phyloP scores from a whole-genome alignment of 2,797 vertebrate genomes.

The Siniperca scherzeri region DNA sequence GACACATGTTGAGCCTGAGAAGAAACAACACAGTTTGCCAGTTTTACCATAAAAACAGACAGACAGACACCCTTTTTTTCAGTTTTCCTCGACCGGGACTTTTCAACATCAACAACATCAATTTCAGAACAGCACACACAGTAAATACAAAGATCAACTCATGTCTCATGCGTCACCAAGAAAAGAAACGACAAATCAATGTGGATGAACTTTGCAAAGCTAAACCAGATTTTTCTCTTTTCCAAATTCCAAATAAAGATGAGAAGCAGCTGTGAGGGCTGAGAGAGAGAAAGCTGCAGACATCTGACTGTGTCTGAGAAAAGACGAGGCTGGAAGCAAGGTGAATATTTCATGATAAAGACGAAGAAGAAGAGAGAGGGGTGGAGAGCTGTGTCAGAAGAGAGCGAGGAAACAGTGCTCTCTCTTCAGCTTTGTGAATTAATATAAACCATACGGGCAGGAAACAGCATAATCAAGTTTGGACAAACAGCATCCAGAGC shows the following conservation, averaged over 20 bases:
- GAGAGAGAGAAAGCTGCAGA: constrained; percentile 55
- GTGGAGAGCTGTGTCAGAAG: constrained; percentile 45
- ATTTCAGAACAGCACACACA: constrained; percentile 28
- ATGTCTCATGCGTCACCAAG: constrained; percentile 18
- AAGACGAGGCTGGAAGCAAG: constrained; percentile 30
- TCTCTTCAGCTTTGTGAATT: constrained; percentile 43
- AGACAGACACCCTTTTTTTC: neutral
- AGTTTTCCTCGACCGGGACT: constrained; percentile 1
- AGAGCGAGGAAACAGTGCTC: constrained; percentile 25
- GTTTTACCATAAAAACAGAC: constrained; percentile 12
- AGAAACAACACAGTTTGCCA: constrained; percentile 41
- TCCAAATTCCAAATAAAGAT: constrained; percentile 55
- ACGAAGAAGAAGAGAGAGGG: constrained; percentile 15
- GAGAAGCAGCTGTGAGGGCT: constrained; percentile 16
- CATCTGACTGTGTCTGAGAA: constrained; percentile 43
- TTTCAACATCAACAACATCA: constrained; percentile 15
- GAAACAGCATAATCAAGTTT: constrained; percentile 31
- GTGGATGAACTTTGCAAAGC: constrained; percentile 40
- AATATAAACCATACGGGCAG: constrained; percentile 27
- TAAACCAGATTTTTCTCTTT: constrained; percentile 33
- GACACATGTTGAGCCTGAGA: constrained; percentile 77
- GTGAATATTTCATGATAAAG: constrained; percentile 74
- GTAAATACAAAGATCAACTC: constrained; percentile 41
- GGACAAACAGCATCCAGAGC: constrained; percentile 36
- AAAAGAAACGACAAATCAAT: constrained; percentile 46